A percentile compares a stretch with the other conserved stretches of the same genome.
These are phyloP conservation scores for Andrena camellia DNA, from an alignment of 2,888 invertebrate species.

Conservation along the genomic window DNA sequence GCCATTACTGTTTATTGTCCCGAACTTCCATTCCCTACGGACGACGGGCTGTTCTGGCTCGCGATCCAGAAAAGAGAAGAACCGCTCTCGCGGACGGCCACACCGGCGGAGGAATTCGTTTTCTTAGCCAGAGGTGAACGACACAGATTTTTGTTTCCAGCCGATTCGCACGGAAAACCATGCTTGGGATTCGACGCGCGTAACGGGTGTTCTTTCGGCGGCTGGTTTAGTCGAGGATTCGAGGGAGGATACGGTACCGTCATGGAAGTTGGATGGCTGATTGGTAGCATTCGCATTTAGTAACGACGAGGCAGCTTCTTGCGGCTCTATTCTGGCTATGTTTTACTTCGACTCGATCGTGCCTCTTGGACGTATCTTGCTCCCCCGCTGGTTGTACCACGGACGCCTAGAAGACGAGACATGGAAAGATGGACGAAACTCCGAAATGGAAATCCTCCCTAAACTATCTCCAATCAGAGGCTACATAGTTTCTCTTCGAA, in stretches of 20 bases:
- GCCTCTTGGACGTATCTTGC: neutral
- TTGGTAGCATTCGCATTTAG: too few relatives aligned
- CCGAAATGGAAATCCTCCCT: too few relatives aligned
- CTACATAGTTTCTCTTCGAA: too few relatives aligned
- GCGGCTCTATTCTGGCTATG: neutral
- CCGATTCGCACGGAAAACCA: conserved; percentile 22
- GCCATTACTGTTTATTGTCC: conserved; percentile 80
- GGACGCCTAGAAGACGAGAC: too few relatives aligned
- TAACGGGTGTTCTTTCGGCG: too few relatives aligned
- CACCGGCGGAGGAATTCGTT: conserved; percentile 71
- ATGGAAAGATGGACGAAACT: too few relatives aligned
- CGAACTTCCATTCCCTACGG: conserved; percentile 78
- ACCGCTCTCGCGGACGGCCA: conserved; percentile 68
- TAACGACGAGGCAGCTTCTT: too few relatives aligned
- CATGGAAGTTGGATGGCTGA: too few relatives aligned
- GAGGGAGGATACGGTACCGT: too few relatives aligned
- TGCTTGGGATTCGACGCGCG: conserved; percentile 11
- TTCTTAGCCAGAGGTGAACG: conserved; percentile 65
- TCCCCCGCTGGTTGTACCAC: neutral
- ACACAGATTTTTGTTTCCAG: conserved; percentile 57
- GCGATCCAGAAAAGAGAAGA: conserved; percentile 63
- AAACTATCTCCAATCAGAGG: too few relatives aligned
- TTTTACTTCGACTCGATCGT: neutral
- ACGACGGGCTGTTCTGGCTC: conserved; percentile 59
- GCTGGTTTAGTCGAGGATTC: too few relatives aligned